Evolutionary conservation across 1,140 invertebrate species (phyloP).

Genomic region (Cylas formicarius): DNA sequence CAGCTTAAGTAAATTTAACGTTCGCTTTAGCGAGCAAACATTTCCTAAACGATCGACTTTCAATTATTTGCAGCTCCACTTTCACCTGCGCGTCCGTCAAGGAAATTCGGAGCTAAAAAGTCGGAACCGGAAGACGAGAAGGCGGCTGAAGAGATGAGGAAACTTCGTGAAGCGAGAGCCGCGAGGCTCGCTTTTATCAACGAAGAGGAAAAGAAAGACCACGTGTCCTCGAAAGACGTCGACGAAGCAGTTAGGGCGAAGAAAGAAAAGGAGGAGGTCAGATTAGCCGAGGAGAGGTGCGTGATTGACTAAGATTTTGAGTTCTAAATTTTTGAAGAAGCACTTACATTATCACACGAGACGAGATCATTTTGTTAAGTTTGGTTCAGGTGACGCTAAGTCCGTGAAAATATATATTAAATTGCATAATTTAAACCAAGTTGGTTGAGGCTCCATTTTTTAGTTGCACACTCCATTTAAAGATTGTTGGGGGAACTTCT

Average conservation of each 20-base stretch:
- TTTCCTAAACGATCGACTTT: too few relatives aligned
- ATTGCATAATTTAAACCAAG: too few relatives aligned
- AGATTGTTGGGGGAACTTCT: too few relatives aligned
- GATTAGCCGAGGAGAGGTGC: slow-evolving; percentile 54
- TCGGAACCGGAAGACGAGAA: slow-evolving; percentile 44
- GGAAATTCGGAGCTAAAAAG: slow-evolving; percentile 53
- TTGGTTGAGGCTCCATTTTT: too few relatives aligned
- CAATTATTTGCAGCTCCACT: slow-evolving; percentile 46
- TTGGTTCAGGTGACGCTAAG: too few relatives aligned
- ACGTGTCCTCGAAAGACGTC: slow-evolving; percentile 39
- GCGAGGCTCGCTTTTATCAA: slow-evolving; percentile 47
- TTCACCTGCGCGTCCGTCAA: slow-evolving; percentile 54
- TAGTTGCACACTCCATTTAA: too few relatives aligned
- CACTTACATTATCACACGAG: too few relatives aligned
- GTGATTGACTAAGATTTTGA: slow-evolving; percentile 14
- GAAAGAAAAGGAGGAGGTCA: slow-evolving; percentile 51
- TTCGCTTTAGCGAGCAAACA: too few relatives aligned
- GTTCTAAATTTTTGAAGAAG: slow-evolving; percentile 25
- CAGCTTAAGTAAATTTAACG: too few relatives aligned
- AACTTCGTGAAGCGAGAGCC: slow-evolving; percentile 46
- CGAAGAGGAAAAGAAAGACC: slow-evolving; percentile 40
- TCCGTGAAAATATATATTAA: too few relatives aligned
- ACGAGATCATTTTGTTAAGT: too few relatives aligned
- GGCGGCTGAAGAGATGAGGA: slow-evolving; percentile 48
- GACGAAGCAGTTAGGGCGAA: slow-evolving; percentile 50